Evolutionary conservation across 2,797 vertebrate genomes (phyloP).

Genomic region (Aphelocoma californica): DNA sequence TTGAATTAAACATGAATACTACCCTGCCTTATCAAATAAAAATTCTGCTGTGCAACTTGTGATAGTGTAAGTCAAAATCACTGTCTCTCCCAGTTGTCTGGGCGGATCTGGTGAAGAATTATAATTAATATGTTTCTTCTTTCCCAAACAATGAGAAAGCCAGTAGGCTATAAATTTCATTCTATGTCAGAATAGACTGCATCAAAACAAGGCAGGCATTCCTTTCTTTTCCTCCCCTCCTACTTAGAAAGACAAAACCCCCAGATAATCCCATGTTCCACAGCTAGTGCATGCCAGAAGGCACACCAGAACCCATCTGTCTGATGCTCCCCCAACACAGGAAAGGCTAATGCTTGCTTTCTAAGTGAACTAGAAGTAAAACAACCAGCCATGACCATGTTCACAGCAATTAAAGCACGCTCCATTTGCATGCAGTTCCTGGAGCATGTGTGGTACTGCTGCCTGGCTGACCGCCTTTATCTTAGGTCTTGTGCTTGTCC

Average conservation of each 20-base stretch:
- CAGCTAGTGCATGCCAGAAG: background rate
- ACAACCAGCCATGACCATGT: background rate
- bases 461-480: background rate
- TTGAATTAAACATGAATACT: background rate
- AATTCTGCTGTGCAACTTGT: background rate
- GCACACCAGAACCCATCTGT: background rate
- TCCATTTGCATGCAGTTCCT: background rate
- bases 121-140: slow-evolving; percentile 15
- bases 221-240: background rate
- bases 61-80: background rate
- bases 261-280: slow-evolving; percentile 10
- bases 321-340: background rate
- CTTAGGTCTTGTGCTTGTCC: background rate
- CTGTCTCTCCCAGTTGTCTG: background rate
- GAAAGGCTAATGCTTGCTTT: background rate
- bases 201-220: slow-evolving; percentile 4
- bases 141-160: slow-evolving; percentile 13
- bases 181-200: background rate
- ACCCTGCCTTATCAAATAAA: background rate
- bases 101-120: background rate
- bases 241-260: slow-evolving; percentile 1
- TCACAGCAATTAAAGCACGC: background rate
- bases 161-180: background rate
- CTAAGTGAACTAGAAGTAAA: background rate
- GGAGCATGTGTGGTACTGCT: background rate